Evolutionary conservation across 2,797 vertebrate species (phyloP).

Genomic region (Pipistrellus nathusii): DNA sequence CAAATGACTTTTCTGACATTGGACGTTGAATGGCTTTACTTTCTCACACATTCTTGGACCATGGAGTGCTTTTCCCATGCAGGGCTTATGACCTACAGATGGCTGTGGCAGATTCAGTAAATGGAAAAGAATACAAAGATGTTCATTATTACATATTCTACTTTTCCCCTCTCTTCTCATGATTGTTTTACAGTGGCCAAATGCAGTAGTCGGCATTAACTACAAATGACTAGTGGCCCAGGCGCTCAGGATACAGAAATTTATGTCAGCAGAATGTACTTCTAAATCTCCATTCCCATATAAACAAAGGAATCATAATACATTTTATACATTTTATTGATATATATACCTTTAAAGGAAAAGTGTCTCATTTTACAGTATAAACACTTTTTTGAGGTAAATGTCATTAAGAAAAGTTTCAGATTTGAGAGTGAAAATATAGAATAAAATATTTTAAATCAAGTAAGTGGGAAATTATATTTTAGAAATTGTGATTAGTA

Average conservation of each 20-base stretch:
- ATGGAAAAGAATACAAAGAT: slow-evolving; percentile 75
- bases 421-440: not conserved
- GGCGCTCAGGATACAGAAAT: not conserved
- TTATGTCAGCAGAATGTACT: not conserved
- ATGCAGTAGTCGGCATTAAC: slow-evolving; percentile 39
- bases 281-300: not conserved
- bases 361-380: not conserved
- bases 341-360: not conserved
- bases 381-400: slow-evolving; percentile 4
- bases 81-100: slow-evolving; percentile 74
- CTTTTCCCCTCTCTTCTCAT: slow-evolving; percentile 28
- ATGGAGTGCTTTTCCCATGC: slow-evolving; percentile 51
- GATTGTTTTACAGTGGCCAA: slow-evolving; percentile 46
- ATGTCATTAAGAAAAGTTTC: not conserved
- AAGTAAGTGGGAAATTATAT: not conserved
- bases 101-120: slow-evolving; percentile 60
- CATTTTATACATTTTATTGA: not conserved
- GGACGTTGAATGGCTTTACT: slow-evolving; percentile 62
- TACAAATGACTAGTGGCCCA: not conserved
- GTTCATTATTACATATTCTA: slow-evolving; percentile 68
- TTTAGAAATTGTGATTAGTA: not conserved
- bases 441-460: not conserved
- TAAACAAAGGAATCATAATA: not conserved
- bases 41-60: slow-evolving; percentile 81
- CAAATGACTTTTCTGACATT: slow-evolving; percentile 70